These are phyloP conservation scores for Poecile montanus DNA, from an alignment of 2,797 vertebrate genomes.

Conservation along the genomic window DNA sequence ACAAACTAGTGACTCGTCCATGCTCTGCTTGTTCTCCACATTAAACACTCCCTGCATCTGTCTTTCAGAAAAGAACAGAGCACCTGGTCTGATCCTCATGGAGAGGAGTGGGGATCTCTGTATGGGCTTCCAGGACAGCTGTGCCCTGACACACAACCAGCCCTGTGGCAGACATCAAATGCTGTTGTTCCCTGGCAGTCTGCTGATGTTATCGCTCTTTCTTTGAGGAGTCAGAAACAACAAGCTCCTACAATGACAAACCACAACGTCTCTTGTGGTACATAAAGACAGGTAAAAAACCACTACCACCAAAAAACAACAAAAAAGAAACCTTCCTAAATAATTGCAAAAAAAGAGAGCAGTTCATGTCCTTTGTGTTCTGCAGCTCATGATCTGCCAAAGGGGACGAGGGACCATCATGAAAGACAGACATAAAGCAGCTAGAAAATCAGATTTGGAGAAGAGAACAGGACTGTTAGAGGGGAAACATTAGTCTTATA, in stretches of 20 bases:
- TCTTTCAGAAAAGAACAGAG: not conserved
- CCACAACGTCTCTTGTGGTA: not conserved
- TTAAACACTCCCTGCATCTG: not conserved
- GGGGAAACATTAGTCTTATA: not conserved
- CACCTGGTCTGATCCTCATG: rapidly evolving
- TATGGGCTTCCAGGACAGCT: not conserved
- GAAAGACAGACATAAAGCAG: not conserved
- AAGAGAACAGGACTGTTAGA: not conserved
- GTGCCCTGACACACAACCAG: not conserved
- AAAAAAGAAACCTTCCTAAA: not conserved
- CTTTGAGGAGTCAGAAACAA: not conserved
- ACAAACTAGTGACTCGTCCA: not conserved
- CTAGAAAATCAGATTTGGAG: not conserved
- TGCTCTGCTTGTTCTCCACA: not conserved
- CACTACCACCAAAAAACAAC: not conserved
- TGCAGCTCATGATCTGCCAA: not conserved
- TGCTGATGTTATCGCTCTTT: not conserved
- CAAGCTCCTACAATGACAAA: conserved; percentile 4
- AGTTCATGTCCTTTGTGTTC: not conserved
- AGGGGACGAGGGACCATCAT: not conserved
- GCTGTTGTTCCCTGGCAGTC: not conserved
- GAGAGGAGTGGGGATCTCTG: not conserved
- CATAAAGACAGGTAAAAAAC: not conserved
- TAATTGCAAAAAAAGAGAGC: not conserved
- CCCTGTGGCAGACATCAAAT: conserved; percentile 7